Percentiles rank a stretch among this genome's conserved stretches.
phyloP scores from a whole-genome alignment of 2,888 invertebrate species.

The Macrosiphum euphorbiae region DNA sequence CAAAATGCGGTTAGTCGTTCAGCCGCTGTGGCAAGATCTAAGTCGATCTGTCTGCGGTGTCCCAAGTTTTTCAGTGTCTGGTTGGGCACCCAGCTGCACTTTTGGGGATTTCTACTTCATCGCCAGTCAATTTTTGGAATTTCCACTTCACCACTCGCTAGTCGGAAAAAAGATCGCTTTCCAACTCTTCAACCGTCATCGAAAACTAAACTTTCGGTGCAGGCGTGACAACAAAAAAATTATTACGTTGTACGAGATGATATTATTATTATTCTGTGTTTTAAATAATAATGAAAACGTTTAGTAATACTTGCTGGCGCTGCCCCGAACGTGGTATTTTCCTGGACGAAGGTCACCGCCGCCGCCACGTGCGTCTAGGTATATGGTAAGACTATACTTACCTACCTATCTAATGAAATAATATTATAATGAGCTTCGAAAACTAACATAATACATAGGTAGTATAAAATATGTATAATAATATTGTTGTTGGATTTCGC shows the following conservation, averaged over 20 bases:
- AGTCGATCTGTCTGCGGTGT: background rate
- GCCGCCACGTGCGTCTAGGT: background rate
- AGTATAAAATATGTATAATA: too few relatives aligned
- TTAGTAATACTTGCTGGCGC: background rate
- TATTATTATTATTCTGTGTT: background rate
- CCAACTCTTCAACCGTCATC: too few relatives aligned
- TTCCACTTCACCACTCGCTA: too few relatives aligned
- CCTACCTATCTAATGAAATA: background rate
- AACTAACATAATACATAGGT: background rate
- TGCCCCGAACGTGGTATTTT: background rate
- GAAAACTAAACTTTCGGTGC: too few relatives aligned
- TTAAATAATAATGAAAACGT: background rate
- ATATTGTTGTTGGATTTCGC: background rate
- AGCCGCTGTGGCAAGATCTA: background rate
- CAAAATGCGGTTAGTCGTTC: background rate
- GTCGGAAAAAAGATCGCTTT: too few relatives aligned
- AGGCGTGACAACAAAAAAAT: background rate
- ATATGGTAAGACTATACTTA: background rate
- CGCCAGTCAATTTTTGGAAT: too few relatives aligned
- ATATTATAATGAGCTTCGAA: background rate
- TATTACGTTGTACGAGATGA: background rate
- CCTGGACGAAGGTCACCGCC: background rate
- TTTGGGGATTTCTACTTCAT: too few relatives aligned
- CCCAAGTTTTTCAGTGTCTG: background rate
- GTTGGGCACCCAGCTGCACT: too few relatives aligned